Evolutionary conservation across 2,888 invertebrate species (phyloP), one percentile per base, ranked within the genome.

Genomic region (Pycnomerus fuliginosus): DNA sequence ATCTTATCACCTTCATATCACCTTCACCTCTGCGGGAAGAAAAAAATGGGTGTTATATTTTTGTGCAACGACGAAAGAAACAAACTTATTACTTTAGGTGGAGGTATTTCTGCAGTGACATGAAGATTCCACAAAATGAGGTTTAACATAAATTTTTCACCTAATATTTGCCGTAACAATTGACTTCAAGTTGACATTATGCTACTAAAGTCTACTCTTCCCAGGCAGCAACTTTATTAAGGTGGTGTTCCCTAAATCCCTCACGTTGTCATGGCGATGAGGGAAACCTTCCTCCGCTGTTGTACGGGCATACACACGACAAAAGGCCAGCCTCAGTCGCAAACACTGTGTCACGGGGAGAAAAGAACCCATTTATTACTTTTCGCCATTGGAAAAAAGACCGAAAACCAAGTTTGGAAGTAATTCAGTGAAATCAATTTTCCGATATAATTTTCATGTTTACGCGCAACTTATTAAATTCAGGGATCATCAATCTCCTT

Each of bases 141-240:
- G n/a, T n/a, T n/a, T n/a, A n/a, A 47, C 47, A 55, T 53, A 54
- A 56, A 55, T 53, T 53, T 50, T 53, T 52, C 46, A 53, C 52
- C 44, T 49, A 55, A 58, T 61, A 58, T 60, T 61, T 59, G 57
- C 60, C 44, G 57, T 54, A 60, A 54, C 61, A 55, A 55, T 56
- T 55, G 60, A 58, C 55, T 59, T 52, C 50, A 44, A 56, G 58
- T 61, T 61, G 60, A 64, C 60, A 58, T 53, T 56, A 58, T 53
- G 59, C 51, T 48, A 33, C 10, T 39, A 34, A 25, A 41, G 39
- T 16, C 57, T 47, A 52, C 43, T 43, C 45, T 42, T 20, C 20
- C 53, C 48, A 53, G 47, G 52, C 53, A 53, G 54, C 58, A 53
- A 60, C 58, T 62, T 61, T 62, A 62, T 64, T 62, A 62, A 62